Base-by-base conservation (phyloP, 2,113 vertebrate genomes). In the Cyanistes caeruleus region DNA sequence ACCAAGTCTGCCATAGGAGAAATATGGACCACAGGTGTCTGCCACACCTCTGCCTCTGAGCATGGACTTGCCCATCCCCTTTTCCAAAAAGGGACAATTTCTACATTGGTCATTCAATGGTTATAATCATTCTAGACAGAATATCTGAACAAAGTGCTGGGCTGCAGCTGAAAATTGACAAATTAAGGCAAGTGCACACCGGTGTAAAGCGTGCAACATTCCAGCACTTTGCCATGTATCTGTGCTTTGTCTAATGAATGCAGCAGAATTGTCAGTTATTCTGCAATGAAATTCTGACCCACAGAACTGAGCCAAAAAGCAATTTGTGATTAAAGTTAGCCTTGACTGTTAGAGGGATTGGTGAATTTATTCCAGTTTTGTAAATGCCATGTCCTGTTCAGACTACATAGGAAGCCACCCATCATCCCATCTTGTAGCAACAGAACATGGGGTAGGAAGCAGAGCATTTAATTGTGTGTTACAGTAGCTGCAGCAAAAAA, bases 101-200 rank as follows among this genome's bases (percentile, higher is more conserved):
- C 43, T 60, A 11, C 31, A 11, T 44, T 35, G 37, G 31, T 28
- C 43, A 35, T 23, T 43, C 11, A 64, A 3, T 28, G 37, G 7
- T 53, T 72, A 52, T 13, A 76, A 49, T 30, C 10, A n/a, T 43
- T 46, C 52, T 52, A 5, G 48, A 53, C 8, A 51, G 25, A 63
- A 74, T 52, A 25, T 39, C 46, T 37, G 41, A 25, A 43, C 20
- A 59, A 91, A 67, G 33, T 17, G 13, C 39, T 52, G 31, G 30
- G 37, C 19, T 78, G 10, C 33, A 49, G 31, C 59, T 58, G 41
- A 95, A 73, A 76, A 55, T 37, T 73, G 56, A 69, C 10, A 8
- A 78, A 73, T 53, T 56, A 56, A 52, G 33, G 20, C 31, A 82
- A 8, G n/a, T 2, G 0, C 7, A 15, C 1, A 0, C 0, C 49